A percentile compares a stretch with the other conserved stretches of the same genome.
phyloP scores from a whole-genome alignment of 1,140 invertebrate species.

The Bombus waltoni region DNA sequence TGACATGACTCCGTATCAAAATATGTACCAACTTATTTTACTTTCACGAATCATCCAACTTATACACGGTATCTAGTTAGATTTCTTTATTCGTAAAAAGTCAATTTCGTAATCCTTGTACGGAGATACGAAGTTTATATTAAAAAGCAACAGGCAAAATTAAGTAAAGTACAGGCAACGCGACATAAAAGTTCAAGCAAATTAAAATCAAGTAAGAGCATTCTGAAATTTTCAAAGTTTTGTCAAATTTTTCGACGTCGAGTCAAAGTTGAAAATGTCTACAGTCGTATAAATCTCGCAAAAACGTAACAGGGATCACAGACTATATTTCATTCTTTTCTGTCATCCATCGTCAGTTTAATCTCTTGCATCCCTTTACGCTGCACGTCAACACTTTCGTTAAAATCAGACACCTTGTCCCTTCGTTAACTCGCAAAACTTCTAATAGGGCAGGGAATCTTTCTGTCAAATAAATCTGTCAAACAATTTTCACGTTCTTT shows the following conservation, averaged over 20 bases:
- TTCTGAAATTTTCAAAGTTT: background rate
- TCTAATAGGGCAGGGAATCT: background rate
- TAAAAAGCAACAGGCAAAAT: background rate
- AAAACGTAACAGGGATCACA: background rate
- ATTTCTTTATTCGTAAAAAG: background rate
- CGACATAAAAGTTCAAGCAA: background rate
- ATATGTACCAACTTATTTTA: background rate
- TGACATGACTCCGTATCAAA: background rate
- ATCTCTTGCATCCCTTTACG: conserved; percentile 1
- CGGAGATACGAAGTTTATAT: background rate
- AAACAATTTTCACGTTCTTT: background rate
- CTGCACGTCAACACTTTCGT: background rate
- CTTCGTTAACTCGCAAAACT: background rate
- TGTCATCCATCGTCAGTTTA: background rate
- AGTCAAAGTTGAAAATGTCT: background rate
- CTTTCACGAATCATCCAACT: background rate
- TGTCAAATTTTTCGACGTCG: background rate
- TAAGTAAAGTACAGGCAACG: background rate
- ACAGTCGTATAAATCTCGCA: background rate
- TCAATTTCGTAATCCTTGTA: background rate
- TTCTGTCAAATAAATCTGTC: background rate
- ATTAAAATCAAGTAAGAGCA: background rate
- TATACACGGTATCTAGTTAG: too few species aligned
- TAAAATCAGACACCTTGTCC: background rate
- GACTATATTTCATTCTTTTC: background rate